Conservation (phyloP, 2,113 vertebrate genomes). For the Maccullochella peelii region DNA sequence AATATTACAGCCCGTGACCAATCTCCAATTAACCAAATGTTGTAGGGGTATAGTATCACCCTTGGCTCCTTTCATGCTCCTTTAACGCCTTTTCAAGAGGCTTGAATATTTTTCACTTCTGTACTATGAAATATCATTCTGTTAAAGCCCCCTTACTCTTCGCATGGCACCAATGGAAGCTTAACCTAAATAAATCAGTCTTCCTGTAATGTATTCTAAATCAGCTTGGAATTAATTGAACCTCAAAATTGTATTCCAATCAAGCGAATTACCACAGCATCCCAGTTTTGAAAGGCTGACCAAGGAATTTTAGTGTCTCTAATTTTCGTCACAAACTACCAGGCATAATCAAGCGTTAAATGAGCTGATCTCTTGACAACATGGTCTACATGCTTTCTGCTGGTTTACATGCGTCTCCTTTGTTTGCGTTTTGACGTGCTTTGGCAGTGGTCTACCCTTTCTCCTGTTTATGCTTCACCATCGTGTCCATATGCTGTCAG, state of each 20-base stretch:
- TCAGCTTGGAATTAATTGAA: constrained; percentile 75
- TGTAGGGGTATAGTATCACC: constrained; percentile 81
- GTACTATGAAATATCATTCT: constrained; percentile 71
- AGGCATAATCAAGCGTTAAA: constrained; percentile 55
- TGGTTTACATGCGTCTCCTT: constrained; percentile 47
- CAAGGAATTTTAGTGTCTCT: constrained; percentile 65
- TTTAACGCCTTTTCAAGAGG: constrained; percentile 78
- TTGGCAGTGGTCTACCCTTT: constrained; percentile 34
- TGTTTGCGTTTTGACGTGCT: constrained; percentile 26
- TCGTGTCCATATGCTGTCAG: constrained; percentile 50
- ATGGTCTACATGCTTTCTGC: constrained; percentile 26
- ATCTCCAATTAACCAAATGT: constrained; percentile 87
- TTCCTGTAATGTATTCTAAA: constrained; percentile 72
- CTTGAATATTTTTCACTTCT: constrained; percentile 77
- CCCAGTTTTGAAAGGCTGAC: constrained; percentile 68
- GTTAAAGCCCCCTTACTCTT: constrained; percentile 71
- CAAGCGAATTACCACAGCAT: constrained; percentile 69
- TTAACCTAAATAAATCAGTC: constrained; percentile 87
- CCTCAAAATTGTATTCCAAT: constrained; percentile 70
- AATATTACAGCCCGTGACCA: constrained; percentile 84
- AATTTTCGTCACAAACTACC: constrained; percentile 56
- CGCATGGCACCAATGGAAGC: constrained; percentile 67
- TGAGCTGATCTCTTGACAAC: constrained; percentile 50
- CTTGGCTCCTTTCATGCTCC: constrained; percentile 81
- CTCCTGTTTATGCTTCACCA: constrained; percentile 45